A percentile compares a stretch with the other conserved stretches of the same genome.
phyloP scores from a whole-genome alignment of 2,888 invertebrate species.

The Cistogaster globosa region DNA sequence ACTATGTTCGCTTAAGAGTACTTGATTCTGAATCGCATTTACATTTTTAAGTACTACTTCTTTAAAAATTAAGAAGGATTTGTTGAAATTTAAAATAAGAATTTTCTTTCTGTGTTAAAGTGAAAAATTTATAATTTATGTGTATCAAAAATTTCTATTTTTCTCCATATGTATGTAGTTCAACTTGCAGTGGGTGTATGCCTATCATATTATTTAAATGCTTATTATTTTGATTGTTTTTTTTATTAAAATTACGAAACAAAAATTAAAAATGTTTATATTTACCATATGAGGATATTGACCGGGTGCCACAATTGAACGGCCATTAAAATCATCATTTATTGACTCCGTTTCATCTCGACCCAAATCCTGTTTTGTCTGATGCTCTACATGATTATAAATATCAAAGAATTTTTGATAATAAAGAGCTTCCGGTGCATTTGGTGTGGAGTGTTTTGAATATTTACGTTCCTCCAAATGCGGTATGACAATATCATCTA shows the following conservation, averaged over 20 bases:
- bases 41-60: too few species aligned
- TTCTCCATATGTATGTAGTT: too few species aligned
- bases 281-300: slow-evolving; percentile 80
- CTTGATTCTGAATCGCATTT: too few species aligned
- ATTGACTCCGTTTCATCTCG: slow-evolving; percentile 69
- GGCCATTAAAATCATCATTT: slow-evolving; percentile 77
- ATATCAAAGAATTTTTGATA: slow-evolving; percentile 73
- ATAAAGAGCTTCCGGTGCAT: slow-evolving; percentile 55
- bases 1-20: too few species aligned
- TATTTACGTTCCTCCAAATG: slow-evolving; percentile 32
- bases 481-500: slow-evolving; percentile 31
- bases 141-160: too few species aligned
- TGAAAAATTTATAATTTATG: too few species aligned
- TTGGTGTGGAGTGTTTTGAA: slow-evolving; percentile 58
- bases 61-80: too few species aligned
- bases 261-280: slow-evolving; percentile 23
- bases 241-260: not conserved
- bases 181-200: not conserved
- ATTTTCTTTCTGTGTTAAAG: too few species aligned
- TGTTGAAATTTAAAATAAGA: too few species aligned
- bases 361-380: slow-evolving; percentile 67
- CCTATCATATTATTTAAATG: not conserved
- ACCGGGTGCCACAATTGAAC: slow-evolving; percentile 77
- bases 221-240: not conserved
- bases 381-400: slow-evolving; percentile 71